phyloP scores from a whole-genome alignment of 92 coral and sea anemone species.

The Parazoanthus darwini region DNA sequence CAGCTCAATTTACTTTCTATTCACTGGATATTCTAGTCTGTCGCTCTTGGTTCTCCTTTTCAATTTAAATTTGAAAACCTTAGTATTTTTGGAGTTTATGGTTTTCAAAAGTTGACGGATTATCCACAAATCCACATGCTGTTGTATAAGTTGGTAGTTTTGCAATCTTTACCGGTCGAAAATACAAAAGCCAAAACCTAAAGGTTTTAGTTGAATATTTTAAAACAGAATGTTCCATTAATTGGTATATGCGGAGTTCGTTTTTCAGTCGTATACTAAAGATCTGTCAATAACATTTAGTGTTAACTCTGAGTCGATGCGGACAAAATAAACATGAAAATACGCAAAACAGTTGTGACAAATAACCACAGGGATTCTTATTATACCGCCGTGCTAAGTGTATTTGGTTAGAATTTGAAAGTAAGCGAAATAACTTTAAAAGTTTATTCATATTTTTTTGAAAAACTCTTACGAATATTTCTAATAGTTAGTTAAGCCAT shows the following conservation, averaged over 20 bases:
- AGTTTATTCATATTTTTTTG: too few species aligned
- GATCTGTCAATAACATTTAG: conserved; percentile 23
- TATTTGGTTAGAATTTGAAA: conserved; percentile 7
- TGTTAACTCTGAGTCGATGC: not conserved
- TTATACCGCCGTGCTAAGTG: not conserved
- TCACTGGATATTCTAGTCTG: conserved; percentile 7
- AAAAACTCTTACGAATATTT: not conserved
- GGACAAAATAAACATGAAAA: not conserved
- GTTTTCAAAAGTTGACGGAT: not conserved
- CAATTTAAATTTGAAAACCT: not conserved
- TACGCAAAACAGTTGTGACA: conserved; percentile 1
- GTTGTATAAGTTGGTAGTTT: conserved; percentile 3
- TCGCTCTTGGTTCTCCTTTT: not conserved
- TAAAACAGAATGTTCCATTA: not conserved
- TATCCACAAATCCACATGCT: not conserved
- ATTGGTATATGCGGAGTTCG: conserved; percentile 27
- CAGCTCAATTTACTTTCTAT: conserved; percentile 18
- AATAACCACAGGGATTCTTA: not conserved
- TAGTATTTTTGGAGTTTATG: not conserved
- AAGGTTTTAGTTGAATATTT: conserved; percentile 14
- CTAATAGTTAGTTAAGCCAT: not conserved
- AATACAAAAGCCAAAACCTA: not conserved
- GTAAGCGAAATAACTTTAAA: not conserved
- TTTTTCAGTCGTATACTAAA: conserved; percentile 15
- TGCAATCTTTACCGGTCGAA: not conserved